These are phyloP conservation scores for Embiotoca jacksoni DNA, from an alignment of 2,113 vertebrate species.

Conservation along the genomic window DNA sequence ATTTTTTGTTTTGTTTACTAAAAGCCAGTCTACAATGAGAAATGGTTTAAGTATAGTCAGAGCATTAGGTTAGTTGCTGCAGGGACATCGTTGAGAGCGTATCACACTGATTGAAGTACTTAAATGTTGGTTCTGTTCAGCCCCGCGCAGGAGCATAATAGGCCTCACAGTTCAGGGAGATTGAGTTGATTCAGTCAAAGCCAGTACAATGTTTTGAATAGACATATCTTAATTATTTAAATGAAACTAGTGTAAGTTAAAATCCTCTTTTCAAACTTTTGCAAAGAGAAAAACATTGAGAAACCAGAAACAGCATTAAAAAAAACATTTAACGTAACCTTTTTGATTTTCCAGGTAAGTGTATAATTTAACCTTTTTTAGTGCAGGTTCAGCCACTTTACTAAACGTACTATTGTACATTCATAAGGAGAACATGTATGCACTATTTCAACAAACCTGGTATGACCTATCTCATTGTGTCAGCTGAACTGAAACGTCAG, in stretches of 20 bases:
- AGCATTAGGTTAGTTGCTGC: slow-evolving; percentile 12
- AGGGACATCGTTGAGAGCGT: neutral
- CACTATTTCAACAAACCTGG: neutral
- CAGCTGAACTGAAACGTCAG: neutral
- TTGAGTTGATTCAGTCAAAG: slow-evolving; percentile 7
- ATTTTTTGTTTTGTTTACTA: neutral
- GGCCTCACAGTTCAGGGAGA: slow-evolving; percentile 12
- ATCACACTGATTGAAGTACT: slow-evolving; percentile 32
- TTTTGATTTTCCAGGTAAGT: slow-evolving; percentile 3
- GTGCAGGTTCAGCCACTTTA: neutral
- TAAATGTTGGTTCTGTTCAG: slow-evolving; percentile 10
- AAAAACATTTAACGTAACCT: neutral
- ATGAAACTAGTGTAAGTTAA: neutral
- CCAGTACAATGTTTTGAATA: slow-evolving; percentile 9
- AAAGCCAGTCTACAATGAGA: slow-evolving; percentile 11
- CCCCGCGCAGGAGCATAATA: slow-evolving; percentile 30
- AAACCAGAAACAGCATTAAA: neutral
- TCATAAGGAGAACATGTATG: neutral
- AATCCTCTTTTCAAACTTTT: neutral
- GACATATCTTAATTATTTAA: neutral
- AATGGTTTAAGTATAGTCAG: slow-evolving; percentile 7
- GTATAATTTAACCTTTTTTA: neutral
- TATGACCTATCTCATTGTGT: neutral
- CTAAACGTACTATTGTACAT: neutral
- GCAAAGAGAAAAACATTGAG: neutral